These are phyloP conservation scores for Harpegnathos saltator DNA, from an alignment of 1,140 invertebrate genomes.

Conservation along the genomic window DNA sequence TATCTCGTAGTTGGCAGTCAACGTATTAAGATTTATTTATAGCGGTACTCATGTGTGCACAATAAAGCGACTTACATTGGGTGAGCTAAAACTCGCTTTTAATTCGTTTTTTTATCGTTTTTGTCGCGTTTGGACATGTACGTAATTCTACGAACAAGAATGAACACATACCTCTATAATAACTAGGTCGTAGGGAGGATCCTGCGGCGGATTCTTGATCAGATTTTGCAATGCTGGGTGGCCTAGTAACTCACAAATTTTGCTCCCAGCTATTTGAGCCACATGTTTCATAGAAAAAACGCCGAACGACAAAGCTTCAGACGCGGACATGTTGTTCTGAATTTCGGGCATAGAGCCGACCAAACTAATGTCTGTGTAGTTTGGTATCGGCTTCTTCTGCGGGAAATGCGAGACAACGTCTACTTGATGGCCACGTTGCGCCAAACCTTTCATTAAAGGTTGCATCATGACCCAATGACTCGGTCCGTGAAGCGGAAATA, in stretches of 20 bases:
- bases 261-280: neutral
- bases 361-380: constrained; percentile 80
- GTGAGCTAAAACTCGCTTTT: too few species aligned
- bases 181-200: constrained; percentile 72
- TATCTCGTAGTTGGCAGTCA: too few species aligned
- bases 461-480: constrained; percentile 83
- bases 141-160: too few species aligned
- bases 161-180: constrained; percentile 64
- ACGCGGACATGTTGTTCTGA: constrained; percentile 31
- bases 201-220: constrained; percentile 62
- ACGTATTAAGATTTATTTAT: neutral
- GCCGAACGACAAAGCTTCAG: rapidly evolving
- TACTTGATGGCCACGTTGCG: constrained; percentile 83
- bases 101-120: too few species aligned
- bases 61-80: too few species aligned
- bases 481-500: constrained; percentile 80
- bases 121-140: too few species aligned
- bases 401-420: constrained; percentile 83
- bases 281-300: rapidly evolving
- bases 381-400: constrained; percentile 74
- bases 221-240: constrained; percentile 30
- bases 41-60: too few species aligned
- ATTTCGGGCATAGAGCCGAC: constrained; percentile 39
- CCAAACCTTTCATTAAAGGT: constrained; percentile 79
- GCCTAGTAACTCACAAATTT: constrained; percentile 43